Conservation (phyloP, 2,113 vertebrate species). For the Crypturellus undulatus region DNA sequence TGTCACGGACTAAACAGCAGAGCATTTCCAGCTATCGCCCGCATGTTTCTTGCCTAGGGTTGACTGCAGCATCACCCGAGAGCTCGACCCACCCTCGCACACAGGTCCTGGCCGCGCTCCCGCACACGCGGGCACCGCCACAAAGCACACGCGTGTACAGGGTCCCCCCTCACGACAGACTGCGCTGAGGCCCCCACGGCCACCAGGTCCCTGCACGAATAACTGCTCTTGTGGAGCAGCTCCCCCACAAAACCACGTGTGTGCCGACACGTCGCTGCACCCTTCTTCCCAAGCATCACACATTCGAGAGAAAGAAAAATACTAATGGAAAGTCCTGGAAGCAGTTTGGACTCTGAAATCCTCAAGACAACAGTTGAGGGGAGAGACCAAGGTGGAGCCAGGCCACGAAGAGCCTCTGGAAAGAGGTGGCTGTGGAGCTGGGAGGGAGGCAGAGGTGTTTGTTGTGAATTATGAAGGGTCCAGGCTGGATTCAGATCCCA, state of each 20-base stretch:
- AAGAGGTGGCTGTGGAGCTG: background rate
- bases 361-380: background rate
- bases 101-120: fast-evolving
- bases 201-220: background rate
- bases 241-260: background rate
- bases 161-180: background rate
- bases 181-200: fast-evolving
- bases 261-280: fast-evolving
- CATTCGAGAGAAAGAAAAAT: background rate
- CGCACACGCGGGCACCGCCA: fast-evolving
- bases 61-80: fast-evolving
- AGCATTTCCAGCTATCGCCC: fast-evolving
- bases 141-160: fast-evolving
- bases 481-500: background rate
- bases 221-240: background rate
- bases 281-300: background rate
- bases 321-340: slow-evolving; percentile 32
- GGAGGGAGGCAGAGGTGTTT: slow-evolving; percentile 12
- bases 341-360: background rate
- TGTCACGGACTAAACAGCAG: fast-evolving
- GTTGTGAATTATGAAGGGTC: background rate
- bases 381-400: background rate
- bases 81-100: background rate
- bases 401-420: background rate
- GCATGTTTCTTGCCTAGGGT: fast-evolving